phyloP scores from a whole-genome alignment of 2,888 invertebrate genomes.

The Frankliniella intonsa region DNA sequence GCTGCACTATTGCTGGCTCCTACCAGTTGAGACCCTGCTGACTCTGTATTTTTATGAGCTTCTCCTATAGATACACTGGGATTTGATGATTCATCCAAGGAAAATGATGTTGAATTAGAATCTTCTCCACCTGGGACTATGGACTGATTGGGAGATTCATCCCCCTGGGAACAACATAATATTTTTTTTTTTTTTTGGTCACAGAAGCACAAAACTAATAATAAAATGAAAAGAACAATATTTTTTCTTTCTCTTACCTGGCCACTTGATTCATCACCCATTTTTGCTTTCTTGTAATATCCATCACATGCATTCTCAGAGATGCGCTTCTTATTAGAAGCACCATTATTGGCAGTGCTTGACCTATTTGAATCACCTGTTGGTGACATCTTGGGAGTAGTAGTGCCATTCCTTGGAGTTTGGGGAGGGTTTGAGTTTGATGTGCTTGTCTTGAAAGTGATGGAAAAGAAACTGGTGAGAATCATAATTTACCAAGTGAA shows the following conservation, averaged over 20 bases:
- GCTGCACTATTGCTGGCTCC: constrained; percentile 12
- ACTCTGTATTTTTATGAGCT: not conserved
- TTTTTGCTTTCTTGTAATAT: constrained; percentile 38
- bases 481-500: not conserved
- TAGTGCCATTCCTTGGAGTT: constrained; percentile 8
- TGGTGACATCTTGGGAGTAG: not conserved
- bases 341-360: constrained; percentile 38
- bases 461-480: not conserved
- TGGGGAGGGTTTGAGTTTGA: constrained; percentile 29
- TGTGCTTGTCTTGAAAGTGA: constrained; percentile 28
- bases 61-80: not conserved
- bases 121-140: constrained; percentile 47
- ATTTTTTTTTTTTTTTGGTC: no score
- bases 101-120: constrained; percentile 43
- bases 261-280: constrained; percentile 37
- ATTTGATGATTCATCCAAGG: constrained; percentile 12
- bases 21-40: not conserved
- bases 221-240: constrained; percentile 9
- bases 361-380: constrained; percentile 19
- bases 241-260: constrained; percentile 30
- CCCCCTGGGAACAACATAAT: constrained; percentile 44
- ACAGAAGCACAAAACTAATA: not conserved
- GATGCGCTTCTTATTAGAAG: constrained; percentile 39
- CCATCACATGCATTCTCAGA: constrained; percentile 39
- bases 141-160: constrained; percentile 49